These are phyloP conservation scores for Phrixothrix hirtus DNA, from an alignment of 2,888 invertebrate species.

Conservation along the genomic window DNA sequence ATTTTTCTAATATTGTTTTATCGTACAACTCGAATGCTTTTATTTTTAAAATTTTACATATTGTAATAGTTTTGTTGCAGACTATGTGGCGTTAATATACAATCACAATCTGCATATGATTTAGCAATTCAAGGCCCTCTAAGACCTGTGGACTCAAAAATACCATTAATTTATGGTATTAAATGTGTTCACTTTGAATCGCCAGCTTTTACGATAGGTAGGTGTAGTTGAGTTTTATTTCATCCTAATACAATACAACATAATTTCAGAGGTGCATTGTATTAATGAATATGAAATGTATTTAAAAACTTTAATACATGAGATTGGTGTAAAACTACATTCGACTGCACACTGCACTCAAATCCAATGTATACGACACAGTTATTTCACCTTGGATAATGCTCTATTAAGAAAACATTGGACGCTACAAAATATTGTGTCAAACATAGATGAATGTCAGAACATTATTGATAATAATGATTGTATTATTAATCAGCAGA, in stretches of 20 bases:
- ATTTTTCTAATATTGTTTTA: no score
- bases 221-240: constrained; percentile 21
- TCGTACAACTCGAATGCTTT: no score
- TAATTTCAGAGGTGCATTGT: constrained; percentile 75
- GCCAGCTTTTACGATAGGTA: constrained; percentile 86
- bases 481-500: constrained; percentile 54
- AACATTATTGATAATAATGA: constrained; percentile 60
- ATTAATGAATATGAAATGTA: constrained; percentile 83
- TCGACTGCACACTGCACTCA: constrained; percentile 79
- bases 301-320: constrained; percentile 77
- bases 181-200: constrained; percentile 79
- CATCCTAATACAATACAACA: not conserved
- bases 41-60: no score
- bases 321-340: constrained; percentile 78
- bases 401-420: constrained; percentile 84
- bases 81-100: constrained; percentile 76
- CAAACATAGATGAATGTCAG: constrained; percentile 65
- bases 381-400: constrained; percentile 75
- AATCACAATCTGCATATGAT: constrained; percentile 89
- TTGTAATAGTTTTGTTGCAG: constrained; percentile 58
- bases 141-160: constrained; percentile 69
- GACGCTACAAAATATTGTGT: constrained; percentile 69
- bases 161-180: constrained; percentile 83
- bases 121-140: constrained; percentile 81
- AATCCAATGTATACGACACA: constrained; percentile 80